phyloP scores from a whole-genome alignment of 1,140 invertebrate genomes.

The Neelides sp. region DNA sequence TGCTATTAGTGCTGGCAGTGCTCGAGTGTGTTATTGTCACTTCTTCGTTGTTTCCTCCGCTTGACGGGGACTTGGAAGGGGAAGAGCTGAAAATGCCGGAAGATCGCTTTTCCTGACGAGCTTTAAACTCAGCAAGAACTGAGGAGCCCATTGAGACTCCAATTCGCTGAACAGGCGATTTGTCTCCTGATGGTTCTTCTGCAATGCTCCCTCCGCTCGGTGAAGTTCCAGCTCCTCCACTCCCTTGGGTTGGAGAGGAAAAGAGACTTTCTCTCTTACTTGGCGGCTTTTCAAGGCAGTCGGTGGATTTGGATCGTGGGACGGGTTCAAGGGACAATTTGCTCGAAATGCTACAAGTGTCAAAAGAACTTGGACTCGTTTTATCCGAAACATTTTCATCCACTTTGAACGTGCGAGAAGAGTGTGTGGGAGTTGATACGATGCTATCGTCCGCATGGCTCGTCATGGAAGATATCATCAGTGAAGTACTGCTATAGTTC shows the following conservation, averaged over 20 bases:
- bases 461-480: constrained; percentile 29
- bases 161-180: constrained; percentile 29
- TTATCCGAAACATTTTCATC: constrained; percentile 27
- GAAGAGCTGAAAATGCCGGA: constrained; percentile 24
- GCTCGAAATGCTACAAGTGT: constrained; percentile 26
- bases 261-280: constrained; percentile 11
- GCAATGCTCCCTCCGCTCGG: constrained; percentile 2
- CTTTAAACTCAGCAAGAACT: constrained; percentile 40
- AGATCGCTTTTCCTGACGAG: constrained; percentile 37
- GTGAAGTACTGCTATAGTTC: constrained; percentile 24
- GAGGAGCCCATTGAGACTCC: constrained; percentile 33
- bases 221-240: constrained; percentile 30
- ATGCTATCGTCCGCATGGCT: constrained; percentile 27
- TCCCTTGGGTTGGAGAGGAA: constrained; percentile 32
- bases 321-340: constrained; percentile 29
- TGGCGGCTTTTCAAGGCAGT: constrained; percentile 27
- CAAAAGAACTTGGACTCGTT: constrained; percentile 31
- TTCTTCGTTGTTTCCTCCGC: not conserved
- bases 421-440: constrained; percentile 30
- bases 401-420: constrained; percentile 29
- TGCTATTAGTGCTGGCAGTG: not conserved
- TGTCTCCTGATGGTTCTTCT: constrained; percentile 9
- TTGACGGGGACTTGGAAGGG: constrained; percentile 2
- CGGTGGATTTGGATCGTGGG: constrained; percentile 30
- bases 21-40: constrained; percentile 12